Evolutionary conservation across 2,888 invertebrate genomes (phyloP).

Genomic region (Pristionchus arcanus): DNA sequence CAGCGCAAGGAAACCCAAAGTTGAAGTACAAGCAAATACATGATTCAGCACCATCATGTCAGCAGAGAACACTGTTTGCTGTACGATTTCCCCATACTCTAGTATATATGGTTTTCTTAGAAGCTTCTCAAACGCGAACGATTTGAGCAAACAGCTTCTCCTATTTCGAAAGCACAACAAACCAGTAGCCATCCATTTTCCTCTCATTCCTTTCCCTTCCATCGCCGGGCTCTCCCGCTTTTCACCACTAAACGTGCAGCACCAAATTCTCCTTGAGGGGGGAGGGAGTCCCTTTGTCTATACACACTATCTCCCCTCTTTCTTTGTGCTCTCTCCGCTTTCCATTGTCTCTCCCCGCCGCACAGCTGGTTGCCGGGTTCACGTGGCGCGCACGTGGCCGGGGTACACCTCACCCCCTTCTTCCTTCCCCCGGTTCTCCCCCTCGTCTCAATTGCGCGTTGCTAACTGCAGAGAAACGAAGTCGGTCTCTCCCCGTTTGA

Average conservation of each 20-base stretch:
- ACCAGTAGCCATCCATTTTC: background rate
- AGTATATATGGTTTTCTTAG: background rate
- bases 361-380: background rate
- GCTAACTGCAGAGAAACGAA: background rate
- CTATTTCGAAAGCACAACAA: background rate
- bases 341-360: background rate
- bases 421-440: background rate
- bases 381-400: background rate
- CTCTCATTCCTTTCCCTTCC: background rate
- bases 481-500: background rate
- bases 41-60: too few species aligned
- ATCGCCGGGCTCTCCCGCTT: background rate
- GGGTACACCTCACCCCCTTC: constrained; percentile 22
- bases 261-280: background rate
- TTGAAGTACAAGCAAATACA: too few species aligned
- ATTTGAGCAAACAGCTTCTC: too few species aligned
- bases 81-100: background rate
- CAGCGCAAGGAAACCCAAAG: too few species aligned
- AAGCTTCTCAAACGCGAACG: background rate
- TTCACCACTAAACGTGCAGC: background rate
- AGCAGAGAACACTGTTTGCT: background rate
- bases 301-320: background rate
- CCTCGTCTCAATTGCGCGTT: background rate
- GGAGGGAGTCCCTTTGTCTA: constrained; percentile 29
- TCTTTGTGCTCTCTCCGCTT: background rate